Conservation (phyloP, 2,888 invertebrate species). For the Acleris holmiana region DNA sequence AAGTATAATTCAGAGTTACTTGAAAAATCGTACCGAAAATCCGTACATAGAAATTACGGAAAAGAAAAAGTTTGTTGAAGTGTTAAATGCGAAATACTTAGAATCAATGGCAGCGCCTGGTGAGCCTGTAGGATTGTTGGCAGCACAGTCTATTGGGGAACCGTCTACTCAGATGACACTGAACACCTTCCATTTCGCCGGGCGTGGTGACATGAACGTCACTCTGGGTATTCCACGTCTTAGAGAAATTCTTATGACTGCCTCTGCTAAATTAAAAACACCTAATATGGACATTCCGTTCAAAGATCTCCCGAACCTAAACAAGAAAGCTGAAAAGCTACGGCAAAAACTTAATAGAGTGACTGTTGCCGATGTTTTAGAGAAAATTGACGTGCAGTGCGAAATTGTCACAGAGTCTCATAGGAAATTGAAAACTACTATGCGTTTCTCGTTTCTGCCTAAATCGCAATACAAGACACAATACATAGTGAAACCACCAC, state of each 20-base stretch:
- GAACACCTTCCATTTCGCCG: conserved; percentile 99
- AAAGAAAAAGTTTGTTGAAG: conserved; percentile 85
- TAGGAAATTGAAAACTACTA: conserved; percentile 86
- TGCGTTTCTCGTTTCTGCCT: conserved; percentile 90
- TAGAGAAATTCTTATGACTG: conserved; percentile 98
- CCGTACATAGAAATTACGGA: conserved; percentile 61
- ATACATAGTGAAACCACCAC: conserved; percentile 88
- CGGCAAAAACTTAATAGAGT: conserved; percentile 90
- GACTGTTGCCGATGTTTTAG: conserved; percentile 90
- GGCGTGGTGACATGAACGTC: conserved; percentile 99
- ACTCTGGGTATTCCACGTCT: conserved; percentile 99
- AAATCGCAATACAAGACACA: conserved; percentile 89
- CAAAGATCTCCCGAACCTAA: conserved; percentile 70
- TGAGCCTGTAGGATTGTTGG: conserved; percentile 97
- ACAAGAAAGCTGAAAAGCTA: conserved; percentile 87
- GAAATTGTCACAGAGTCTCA: conserved; percentile 82
- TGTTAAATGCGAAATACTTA: conserved; percentile 91
- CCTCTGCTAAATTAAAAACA: conserved; percentile 96
- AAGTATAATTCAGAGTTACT: conserved; percentile 85
- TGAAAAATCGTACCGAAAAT: conserved; percentile 69
- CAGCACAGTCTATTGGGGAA: conserved; percentile 99
- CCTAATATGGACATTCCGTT: conserved; percentile 98
- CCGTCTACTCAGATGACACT: conserved; percentile 99
- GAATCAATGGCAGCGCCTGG: conserved; percentile 93
- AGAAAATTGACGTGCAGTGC: conserved; percentile 86